phyloP scores from a whole-genome alignment of 2,797 vertebrate species.

The Thunnus albacares region DNA sequence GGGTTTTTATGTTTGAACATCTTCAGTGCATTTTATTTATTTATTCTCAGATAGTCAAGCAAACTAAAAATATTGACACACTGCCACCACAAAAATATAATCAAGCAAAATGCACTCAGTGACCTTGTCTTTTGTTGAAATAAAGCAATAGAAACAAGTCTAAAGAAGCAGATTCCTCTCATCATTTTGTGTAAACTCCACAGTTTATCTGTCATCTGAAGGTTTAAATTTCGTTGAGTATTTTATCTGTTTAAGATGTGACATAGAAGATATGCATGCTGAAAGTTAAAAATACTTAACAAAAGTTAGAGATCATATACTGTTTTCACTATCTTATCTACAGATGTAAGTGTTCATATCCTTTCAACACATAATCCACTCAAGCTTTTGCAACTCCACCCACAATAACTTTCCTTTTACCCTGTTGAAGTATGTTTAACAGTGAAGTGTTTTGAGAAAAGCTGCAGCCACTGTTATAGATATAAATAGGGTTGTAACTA shows the following conservation, averaged over 20 bases:
- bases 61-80: neutral
- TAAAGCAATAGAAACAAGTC: slow-evolving; percentile 9
- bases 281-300: neutral
- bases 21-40: slow-evolving; percentile 27
- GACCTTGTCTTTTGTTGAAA: slow-evolving; percentile 7
- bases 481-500: too few species aligned
- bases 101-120: slow-evolving; percentile 2
- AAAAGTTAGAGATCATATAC: neutral
- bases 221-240: neutral
- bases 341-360: neutral
- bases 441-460: too few species aligned
- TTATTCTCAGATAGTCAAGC: neutral
- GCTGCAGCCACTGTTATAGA: too few species aligned
- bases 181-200: slow-evolving; percentile 1
- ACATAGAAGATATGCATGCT: neutral
- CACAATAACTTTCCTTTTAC: neutral
- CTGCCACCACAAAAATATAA: neutral
- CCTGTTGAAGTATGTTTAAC: too few species aligned
- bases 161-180: neutral
- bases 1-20: slow-evolving; percentile 28
- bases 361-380: neutral
- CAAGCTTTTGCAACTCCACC: neutral
- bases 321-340: neutral
- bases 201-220: neutral
- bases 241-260: neutral